A percentile compares a stretch with the other conserved stretches of the same genome.
These are phyloP conservation scores for Callosobruchus maculatus DNA, from an alignment of 2,888 invertebrate genomes.

Conservation along the genomic window DNA sequence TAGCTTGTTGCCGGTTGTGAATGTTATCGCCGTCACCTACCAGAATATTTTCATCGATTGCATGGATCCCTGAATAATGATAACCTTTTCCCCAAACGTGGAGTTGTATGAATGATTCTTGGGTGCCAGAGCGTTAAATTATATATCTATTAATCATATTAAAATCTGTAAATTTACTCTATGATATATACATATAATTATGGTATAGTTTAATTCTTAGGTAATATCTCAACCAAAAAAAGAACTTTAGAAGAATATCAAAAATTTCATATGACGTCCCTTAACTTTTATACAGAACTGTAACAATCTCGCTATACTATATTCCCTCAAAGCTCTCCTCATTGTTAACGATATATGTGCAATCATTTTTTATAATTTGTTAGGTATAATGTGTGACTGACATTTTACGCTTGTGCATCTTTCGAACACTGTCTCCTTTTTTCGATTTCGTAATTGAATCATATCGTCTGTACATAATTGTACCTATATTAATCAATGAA, in stretches of 20 bases:
- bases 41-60: neutral
- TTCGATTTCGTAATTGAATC: neutral
- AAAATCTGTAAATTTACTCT: conserved; percentile 51
- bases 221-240: conserved; percentile 45
- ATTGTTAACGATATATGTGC: conserved; percentile 22
- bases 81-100: conserved; percentile 32
- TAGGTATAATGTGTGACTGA: conserved; percentile 20
- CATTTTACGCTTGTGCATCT: conserved; percentile 20
- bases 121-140: conserved; percentile 47
- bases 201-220: conserved; percentile 46
- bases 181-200: conserved; percentile 47
- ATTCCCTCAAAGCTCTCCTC: neutral
- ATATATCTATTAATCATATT: conserved; percentile 48
- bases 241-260: conserved; percentile 42
- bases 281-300: conserved; percentile 46
- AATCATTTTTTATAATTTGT: conserved; percentile 16
- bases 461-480: neutral
- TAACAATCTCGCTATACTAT: conserved; percentile 18
- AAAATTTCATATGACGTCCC: conserved; percentile 48
- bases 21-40: neutral
- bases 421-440: conserved; percentile 4
- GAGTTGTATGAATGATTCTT: conserved; percentile 44
- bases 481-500: too few relatives aligned
- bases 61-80: conserved; percentile 2
- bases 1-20: too few relatives aligned